Evolutionary conservation across 2,888 invertebrate genomes (phyloP).

Genomic region (Diloba caeruleocephala): DNA sequence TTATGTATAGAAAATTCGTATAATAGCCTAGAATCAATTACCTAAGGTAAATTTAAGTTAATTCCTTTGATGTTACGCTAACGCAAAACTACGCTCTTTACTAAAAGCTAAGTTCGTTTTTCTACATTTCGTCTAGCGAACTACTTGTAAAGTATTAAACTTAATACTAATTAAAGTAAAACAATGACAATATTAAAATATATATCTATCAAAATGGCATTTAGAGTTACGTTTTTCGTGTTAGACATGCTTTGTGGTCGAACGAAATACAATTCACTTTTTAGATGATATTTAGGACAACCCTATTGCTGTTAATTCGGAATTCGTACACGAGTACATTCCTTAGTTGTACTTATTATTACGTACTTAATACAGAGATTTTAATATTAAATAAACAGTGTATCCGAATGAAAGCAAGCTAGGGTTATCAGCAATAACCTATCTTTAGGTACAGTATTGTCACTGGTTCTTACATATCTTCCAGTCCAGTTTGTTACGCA

Average conservation of each 20-base stretch:
- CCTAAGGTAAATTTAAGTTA: slow-evolving; percentile 62
- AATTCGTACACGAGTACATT: slow-evolving; percentile 48
- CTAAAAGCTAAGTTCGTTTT: slow-evolving; percentile 70
- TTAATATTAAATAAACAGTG: slow-evolving; percentile 14
- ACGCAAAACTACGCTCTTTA: slow-evolving; percentile 60
- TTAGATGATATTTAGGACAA: slow-evolving; percentile 66
- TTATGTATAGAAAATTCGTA: slow-evolving; percentile 62
- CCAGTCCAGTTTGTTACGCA: slow-evolving; percentile 85
- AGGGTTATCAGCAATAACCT: slow-evolving; percentile 50
- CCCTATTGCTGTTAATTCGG: slow-evolving; percentile 69
- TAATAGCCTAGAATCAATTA: slow-evolving; percentile 60
- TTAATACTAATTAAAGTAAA: slow-evolving; percentile 81
- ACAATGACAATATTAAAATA: slow-evolving; percentile 88
- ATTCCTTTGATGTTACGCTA: slow-evolving; percentile 62
- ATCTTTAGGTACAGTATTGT: slow-evolving; percentile 69
- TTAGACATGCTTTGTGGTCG: slow-evolving; percentile 79
- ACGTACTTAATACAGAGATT: slow-evolving; percentile 52
- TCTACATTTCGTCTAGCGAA: slow-evolving; percentile 75
- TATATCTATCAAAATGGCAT: slow-evolving; percentile 83
- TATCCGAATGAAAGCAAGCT: slow-evolving; percentile 56
- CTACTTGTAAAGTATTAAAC: slow-evolving; percentile 79
- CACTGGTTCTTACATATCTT: slow-evolving; percentile 81
- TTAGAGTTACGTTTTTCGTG: slow-evolving; percentile 82
- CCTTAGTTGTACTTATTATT: slow-evolving; percentile 55
- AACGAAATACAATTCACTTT: slow-evolving; percentile 70